Conservation (phyloP, 1,140 invertebrate genomes). For the Neodiprion fabricii region DNA sequence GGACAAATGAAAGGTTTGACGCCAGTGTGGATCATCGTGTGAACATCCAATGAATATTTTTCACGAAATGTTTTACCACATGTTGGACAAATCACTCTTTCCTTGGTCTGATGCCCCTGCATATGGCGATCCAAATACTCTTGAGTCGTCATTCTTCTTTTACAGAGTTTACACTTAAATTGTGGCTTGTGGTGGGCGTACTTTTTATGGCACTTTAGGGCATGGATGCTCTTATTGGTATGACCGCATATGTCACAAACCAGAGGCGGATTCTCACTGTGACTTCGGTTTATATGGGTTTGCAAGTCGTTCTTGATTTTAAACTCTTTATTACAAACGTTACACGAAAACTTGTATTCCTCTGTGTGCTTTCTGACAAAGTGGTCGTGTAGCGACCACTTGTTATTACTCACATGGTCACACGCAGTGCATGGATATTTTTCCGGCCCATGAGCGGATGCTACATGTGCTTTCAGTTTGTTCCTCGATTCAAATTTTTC, state of each 20-base stretch:
- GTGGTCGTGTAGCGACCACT: slow-evolving; percentile 7
- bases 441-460: slow-evolving; percentile 7
- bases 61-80: slow-evolving; percentile 70
- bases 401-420: slow-evolving; percentile 15
- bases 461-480: slow-evolving; percentile 3
- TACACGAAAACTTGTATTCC: slow-evolving; percentile 24
- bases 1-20: slow-evolving; percentile 61
- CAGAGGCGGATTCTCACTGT: slow-evolving; percentile 71
- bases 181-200: slow-evolving; percentile 9
- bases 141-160: slow-evolving; percentile 12
- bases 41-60: slow-evolving; percentile 64
- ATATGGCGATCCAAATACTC: slow-evolving; percentile 23
- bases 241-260: slow-evolving; percentile 73
- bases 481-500: slow-evolving; percentile 6
- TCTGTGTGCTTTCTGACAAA: slow-evolving; percentile 7
- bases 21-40: slow-evolving; percentile 67
- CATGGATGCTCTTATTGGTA: slow-evolving; percentile 46
- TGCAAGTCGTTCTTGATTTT: slow-evolving; percentile 32
- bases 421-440: slow-evolving; percentile 30
- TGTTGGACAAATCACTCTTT: slow-evolving; percentile 55
- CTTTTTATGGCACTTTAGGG: slow-evolving; percentile 11
- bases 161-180: slow-evolving; percentile 13
- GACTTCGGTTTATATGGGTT: slow-evolving; percentile 38
- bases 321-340: slow-evolving; percentile 34
- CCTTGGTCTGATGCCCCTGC: slow-evolving; percentile 30